These are phyloP conservation scores for Volucella inflata DNA, from an alignment of 2,888 invertebrate genomes.

Conservation along the genomic window DNA sequence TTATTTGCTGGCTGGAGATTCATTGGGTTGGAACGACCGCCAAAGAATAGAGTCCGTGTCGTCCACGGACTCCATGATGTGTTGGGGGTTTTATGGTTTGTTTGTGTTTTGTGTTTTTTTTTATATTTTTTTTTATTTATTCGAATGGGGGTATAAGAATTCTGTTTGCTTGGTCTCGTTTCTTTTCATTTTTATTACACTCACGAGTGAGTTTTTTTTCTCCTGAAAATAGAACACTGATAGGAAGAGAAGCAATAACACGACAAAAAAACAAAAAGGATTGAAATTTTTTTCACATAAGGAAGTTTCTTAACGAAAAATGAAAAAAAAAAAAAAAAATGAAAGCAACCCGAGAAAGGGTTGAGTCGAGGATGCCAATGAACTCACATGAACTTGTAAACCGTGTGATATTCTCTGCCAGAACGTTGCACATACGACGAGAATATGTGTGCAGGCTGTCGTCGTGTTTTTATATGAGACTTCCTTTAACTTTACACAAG, in stretches of 20 bases:
- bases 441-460: background rate
- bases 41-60: constrained; percentile 19
- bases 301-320: constrained; percentile 66
- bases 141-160: constrained; percentile 63
- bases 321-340: constrained; percentile 18
- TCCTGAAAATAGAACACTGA: constrained; percentile 74
- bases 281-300: constrained; percentile 57
- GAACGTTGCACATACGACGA: background rate
- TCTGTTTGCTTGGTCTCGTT: constrained; percentile 25
- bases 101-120: constrained; percentile 32
- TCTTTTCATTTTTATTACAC: constrained; percentile 36
- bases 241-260: constrained; percentile 40
- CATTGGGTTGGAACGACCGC: constrained; percentile 63
- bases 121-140: no score
- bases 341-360: constrained; percentile 24
- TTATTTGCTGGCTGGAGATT: constrained; percentile 31
- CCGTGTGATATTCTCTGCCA: constrained; percentile 9
- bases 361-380: constrained; percentile 66
- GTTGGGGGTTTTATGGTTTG: constrained; percentile 73
- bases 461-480: background rate
- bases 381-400: constrained; percentile 71
- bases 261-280: constrained; percentile 34
- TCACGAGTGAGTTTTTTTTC: constrained; percentile 20
- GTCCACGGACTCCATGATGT: constrained; percentile 24
- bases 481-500: constrained; percentile 2